Evolutionary conservation across 2,113 vertebrate genomes (phyloP).

Genomic region (Eublepharis macularius): DNA sequence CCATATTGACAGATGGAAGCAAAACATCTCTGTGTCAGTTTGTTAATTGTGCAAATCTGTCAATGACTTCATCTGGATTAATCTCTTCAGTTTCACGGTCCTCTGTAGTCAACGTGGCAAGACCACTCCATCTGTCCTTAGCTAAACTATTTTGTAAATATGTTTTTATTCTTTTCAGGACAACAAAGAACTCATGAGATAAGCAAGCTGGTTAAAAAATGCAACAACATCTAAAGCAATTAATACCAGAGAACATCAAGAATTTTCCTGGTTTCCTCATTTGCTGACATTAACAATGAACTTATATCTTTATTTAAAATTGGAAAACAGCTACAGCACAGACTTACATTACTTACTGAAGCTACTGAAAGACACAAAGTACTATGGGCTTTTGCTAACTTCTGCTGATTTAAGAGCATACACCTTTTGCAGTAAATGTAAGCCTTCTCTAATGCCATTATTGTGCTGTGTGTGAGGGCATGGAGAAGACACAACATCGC

Average conservation of each 20-base stretch:
- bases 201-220: constrained; percentile 21
- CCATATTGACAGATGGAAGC: constrained; percentile 52
- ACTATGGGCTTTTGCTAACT: background rate
- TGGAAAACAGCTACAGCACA: too few relatives aligned
- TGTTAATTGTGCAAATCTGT: constrained; percentile 57
- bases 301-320: too few relatives aligned
- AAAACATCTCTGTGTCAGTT: constrained; percentile 40
- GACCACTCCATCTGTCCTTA: constrained; percentile 48
- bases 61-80: constrained; percentile 56
- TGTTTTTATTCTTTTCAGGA: constrained; percentile 7
- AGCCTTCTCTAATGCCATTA: too few relatives aligned
- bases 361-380: too few relatives aligned
- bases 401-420: background rate
- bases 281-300: too few relatives aligned
- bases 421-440: too few relatives aligned
- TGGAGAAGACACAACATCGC: too few relatives aligned
- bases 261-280: background rate
- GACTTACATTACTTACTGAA: too few relatives aligned
- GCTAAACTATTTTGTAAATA: constrained; percentile 36
- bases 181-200: constrained; percentile 4
- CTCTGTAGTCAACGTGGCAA: constrained; percentile 33
- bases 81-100: constrained; percentile 44
- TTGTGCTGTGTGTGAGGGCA: too few relatives aligned
- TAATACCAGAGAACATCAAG: background rate
- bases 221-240: background rate